These are phyloP conservation scores for Hyposoter didymator DNA, from an alignment of 2,888 invertebrate species.

Conservation along the genomic window DNA sequence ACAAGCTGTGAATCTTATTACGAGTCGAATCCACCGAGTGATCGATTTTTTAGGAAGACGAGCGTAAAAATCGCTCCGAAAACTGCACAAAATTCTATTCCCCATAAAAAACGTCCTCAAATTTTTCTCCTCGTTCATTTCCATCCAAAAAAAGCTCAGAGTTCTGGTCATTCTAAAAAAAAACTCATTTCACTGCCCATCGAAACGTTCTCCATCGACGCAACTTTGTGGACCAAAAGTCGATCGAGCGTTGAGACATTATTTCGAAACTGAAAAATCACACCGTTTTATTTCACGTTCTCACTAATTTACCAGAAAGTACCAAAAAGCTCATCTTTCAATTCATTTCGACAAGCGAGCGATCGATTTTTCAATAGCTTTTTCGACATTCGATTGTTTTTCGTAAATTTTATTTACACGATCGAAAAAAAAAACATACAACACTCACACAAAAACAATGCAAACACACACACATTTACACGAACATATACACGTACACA, in stretches of 20 bases:
- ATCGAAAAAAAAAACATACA: slow-evolving; percentile 30
- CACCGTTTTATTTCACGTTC: neutral
- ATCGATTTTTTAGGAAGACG: neutral
- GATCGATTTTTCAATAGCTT: slow-evolving; percentile 51
- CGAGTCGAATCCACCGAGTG: neutral
- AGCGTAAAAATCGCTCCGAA: neutral
- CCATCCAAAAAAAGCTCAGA: neutral
- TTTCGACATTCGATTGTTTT: slow-evolving; percentile 47
- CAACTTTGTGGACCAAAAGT: slow-evolving; percentile 57
- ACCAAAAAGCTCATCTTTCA: slow-evolving; percentile 41
- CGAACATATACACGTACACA: slow-evolving; percentile 44
- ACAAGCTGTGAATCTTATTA: slow-evolving; percentile 3
- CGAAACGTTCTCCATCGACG: slow-evolving; percentile 42
- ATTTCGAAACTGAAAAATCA: neutral
- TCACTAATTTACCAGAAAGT: slow-evolving; percentile 42
- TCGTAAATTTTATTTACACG: slow-evolving; percentile 49
- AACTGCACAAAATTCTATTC: too few relatives aligned
- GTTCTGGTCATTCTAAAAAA: slow-evolving; percentile 12
- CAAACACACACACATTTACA: slow-evolving; percentile 39
- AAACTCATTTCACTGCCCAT: slow-evolving; percentile 60
- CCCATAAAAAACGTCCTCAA: neutral
- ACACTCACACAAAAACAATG: slow-evolving; percentile 26
- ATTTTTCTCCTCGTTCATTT: neutral
- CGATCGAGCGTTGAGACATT: slow-evolving; percentile 24
- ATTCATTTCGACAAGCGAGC: slow-evolving; percentile 55